Base-by-base conservation (phyloP, 1,140 invertebrate species). In the Bombyx mandarina region DNA sequence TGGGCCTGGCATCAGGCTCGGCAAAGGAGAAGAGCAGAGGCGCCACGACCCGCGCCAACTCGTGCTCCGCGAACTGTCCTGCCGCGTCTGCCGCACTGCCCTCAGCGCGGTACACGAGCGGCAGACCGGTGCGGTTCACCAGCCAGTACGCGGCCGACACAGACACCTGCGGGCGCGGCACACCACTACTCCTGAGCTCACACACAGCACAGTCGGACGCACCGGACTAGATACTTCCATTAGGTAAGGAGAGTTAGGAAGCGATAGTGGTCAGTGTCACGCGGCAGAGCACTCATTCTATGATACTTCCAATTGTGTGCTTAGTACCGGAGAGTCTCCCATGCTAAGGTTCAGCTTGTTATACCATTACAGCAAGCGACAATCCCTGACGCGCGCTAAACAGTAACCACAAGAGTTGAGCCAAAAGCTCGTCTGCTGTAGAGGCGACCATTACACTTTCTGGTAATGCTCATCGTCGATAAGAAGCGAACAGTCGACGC, bases 11-110 rank as follows among this genome's bases (percentile, higher is more conserved):
- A 75, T 98, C 96, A 26, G 93, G 92, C 75, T 99, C 97, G 5
- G 94, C 92, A 79, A 98, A 98, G 54, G 95, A 96, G 86, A 99
- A 99, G 52, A 99, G 89, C 8, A 99, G 88, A n/a, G 98, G 98
- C 45, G 94, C 92, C 26, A 97, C 92, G 91, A 96, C 95, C 65
- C 97, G 90, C 0, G 97, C 98, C 52, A 94, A 90, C 88, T 99
- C 98, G 75, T 99, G 96, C 79, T 99, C 98, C 55, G 94, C 93
- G 80, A 95, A 96, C 88, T 99, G 98, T 8, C 98, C 98, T 3
- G 97, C 95, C 54, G 95, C 93, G 73, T 97, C 95, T 3, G 86
- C 72, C 6, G 89, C 89, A 8, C 91, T 91, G 7, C 95, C 96
- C 80, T 98, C 97, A 88, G 99, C 97, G 71, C 93, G 92, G 78